Base-by-base conservation (phyloP, 2,888 invertebrate species). In the Oasisia sp. region DNA sequence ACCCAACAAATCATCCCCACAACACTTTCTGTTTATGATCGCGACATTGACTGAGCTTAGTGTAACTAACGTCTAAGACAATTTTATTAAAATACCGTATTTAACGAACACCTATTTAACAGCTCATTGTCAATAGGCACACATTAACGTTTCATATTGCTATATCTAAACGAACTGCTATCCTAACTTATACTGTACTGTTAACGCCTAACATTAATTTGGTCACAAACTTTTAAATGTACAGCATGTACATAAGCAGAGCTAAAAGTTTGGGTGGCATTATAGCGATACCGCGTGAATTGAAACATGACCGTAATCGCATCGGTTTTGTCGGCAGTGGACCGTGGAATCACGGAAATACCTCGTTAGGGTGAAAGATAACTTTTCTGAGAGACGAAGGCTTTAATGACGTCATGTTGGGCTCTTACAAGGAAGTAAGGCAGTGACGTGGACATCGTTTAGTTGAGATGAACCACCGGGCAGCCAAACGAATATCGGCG, bases 311-410 rank as follows among this genome's bases (percentile, higher is more conserved):
- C 74, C 27, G n/a, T 74, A 74, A 74, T 27, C 27, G 74, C 7
- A 27, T 74, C 74, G 74, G 74, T 74, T 74, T 74, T n/a, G 74
- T 19, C 74, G 74, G 74, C 74, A 27, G 74, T 74, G n/a, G 74
- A 74, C 27, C 74, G n/a, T 74, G 74, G 74, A 74, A 74, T 74
- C 74, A 74, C 74, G 74, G 74, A 74, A 74, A 74, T 74, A 74
- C 19, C 5, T 74, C 74, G 27, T 74, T 74, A 74, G 74, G 7
- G 27, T 74, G 74, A n/a, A 74, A 74, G 74, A 74, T 74, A 74
- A n/a, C 74, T 74, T 74, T 74, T 74, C 4, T 74, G 7, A 74
- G 19, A 27, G 7, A 19, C 27, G 74, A 27, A 7, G 27, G 19
- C 27, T 74, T 7, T 74, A 74, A 74, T 74, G 27, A 74, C 74